A percentile compares a stretch with the other conserved stretches of the same genome.
Conservation (phyloP, 2,797 vertebrate species). For the Urocyon cinereoargenteus region DNA sequence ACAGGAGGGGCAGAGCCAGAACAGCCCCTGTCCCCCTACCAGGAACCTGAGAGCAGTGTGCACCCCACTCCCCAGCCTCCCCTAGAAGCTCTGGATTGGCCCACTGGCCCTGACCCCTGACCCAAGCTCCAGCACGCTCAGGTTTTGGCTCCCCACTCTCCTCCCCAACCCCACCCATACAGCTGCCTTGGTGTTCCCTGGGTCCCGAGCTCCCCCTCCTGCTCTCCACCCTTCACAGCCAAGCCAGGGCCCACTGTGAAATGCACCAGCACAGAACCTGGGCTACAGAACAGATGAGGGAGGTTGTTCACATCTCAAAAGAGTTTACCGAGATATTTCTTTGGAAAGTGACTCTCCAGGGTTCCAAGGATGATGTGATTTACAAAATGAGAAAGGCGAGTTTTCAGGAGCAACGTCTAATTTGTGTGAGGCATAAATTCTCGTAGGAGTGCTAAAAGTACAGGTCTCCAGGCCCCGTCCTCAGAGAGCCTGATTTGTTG, state of each 20-base stretch:
- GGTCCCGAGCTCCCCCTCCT: neutral
- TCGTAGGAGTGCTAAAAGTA: neutral
- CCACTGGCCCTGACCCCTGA: fast-evolving
- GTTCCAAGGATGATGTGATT: neutral
- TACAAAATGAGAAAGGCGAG: neutral
- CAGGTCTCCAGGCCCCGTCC: neutral
- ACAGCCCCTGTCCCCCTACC: neutral
- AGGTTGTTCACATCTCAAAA: neutral
- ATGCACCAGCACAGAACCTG: neutral
- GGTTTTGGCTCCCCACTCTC: neutral
- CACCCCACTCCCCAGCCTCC: neutral
- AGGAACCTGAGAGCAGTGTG: neutral
- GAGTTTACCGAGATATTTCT: neutral
- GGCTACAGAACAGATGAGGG: neutral
- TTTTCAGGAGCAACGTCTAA: neutral
- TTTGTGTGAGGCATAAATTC: neutral
- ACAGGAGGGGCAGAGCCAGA: neutral
- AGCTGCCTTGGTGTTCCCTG: fast-evolving
- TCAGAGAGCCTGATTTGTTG: neutral
- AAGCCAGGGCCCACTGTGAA: fast-evolving
- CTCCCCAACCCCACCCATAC: no score
- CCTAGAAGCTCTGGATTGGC: neutral
- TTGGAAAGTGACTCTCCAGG: neutral
- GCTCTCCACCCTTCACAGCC: neutral
- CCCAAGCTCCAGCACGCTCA: neutral